Conservation (phyloP, 1,140 invertebrate species). For the Cydia amplana region DNA sequence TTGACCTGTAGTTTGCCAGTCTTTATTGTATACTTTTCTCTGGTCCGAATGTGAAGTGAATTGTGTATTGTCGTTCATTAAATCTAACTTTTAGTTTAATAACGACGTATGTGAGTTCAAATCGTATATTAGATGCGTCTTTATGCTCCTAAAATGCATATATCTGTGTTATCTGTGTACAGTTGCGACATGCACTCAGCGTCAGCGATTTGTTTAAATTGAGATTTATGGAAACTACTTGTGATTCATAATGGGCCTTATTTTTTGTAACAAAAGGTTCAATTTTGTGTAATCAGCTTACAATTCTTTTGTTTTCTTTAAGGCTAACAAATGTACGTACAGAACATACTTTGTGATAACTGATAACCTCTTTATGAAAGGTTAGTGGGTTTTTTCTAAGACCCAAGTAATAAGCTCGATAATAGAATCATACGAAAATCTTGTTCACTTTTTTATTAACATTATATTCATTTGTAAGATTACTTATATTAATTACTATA, state of each 20-base stretch:
- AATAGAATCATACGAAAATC: too few relatives aligned
- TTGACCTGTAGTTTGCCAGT: background rate
- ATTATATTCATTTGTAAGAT: too few relatives aligned
- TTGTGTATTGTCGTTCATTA: conserved; percentile 1
- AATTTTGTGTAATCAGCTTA: background rate
- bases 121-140: background rate
- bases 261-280: background rate
- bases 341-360: background rate
- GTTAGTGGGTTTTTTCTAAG: background rate
- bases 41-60: background rate
- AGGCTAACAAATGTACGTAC: background rate
- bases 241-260: background rate
- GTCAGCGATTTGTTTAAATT: conserved; percentile 4
- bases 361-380: background rate
- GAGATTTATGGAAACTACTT: conserved; percentile 13
- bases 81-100: background rate
- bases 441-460: too few relatives aligned
- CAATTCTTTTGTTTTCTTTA: background rate
- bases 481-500: too few relatives aligned
- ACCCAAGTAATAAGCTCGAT: too few relatives aligned
- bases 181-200: background rate
- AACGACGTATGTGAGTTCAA: background rate
- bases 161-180: background rate
- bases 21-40: background rate
- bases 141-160: background rate